Base-by-base conservation (phyloP, 2,113 vertebrate genomes). In the Benitochromis conjunctus region DNA sequence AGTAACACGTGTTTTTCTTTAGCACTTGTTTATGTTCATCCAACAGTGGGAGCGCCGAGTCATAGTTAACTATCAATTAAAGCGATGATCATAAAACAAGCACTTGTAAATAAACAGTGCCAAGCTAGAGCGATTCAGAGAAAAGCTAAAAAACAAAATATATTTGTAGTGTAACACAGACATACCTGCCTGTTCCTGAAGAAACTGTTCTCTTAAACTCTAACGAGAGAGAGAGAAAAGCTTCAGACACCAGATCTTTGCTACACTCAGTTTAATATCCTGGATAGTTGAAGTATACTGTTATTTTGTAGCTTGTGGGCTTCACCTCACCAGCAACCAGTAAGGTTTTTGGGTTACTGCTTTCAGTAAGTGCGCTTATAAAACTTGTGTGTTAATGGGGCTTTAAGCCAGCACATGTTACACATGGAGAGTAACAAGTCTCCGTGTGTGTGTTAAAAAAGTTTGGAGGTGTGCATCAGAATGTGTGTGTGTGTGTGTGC, bases 11-110 rank as follows among this genome's bases (percentile, higher is more conserved):
- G 94, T 94, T 96, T 96, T 92, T 76, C 91, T 95, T 96, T 95
- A 96, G 94, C 83, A 92, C 92, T 95, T 96, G 95, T 96, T 96
- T 95, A 95, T 96, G 92, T 94, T 94, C 91, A 93, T 93, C 60
- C 90, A 95, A 87, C 86, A 91, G 94, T 92, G 91, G 92, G 90
- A 91, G 93, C 92, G 91, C 87, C 91, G 93, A 88, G 86, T 91
- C 92, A 87, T 21, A n/a, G 90, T 93, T 94, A 95, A 93, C 94
- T 92, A 94, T 95, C 93, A 95, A 95, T 95, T 95, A 95, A 92
- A 94, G 81, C n/a, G 56, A 89, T 91, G 90, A 94, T 94, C 91
- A 93, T 94, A 94, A 96, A 96, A 94, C 87, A 89, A 91, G 87
- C 64, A 69, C 90, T 89, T 91, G 90, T 95, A 95, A 95, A 95